Conservation (phyloP, 2,888 invertebrate genomes). For the Netelia virgata region DNA sequence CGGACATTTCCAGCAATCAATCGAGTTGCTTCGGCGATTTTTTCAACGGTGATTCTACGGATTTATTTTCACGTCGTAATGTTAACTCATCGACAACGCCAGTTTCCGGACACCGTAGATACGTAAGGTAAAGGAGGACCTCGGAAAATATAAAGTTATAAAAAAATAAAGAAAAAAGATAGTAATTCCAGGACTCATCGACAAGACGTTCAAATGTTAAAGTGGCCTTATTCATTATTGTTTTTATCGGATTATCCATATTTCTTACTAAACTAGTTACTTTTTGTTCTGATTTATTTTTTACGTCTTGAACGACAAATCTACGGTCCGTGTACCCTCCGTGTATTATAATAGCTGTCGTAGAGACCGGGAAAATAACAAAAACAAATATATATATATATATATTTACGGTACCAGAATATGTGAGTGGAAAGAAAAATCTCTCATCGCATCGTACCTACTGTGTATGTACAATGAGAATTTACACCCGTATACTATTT, state of each 20-base stretch:
- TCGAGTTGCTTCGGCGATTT: constrained; percentile 35
- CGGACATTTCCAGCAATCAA: constrained; percentile 13
- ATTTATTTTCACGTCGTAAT: not conserved
- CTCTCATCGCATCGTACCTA: not conserved
- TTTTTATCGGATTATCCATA: constrained; percentile 10
- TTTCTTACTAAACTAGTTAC: constrained; percentile 15
- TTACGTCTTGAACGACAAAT: constrained; percentile 7
- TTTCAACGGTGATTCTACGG: constrained; percentile 33
- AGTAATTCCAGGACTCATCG: not conserved
- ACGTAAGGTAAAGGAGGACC: constrained; percentile 2
- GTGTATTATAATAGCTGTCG: constrained; percentile 12
- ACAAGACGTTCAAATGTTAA: not conserved
- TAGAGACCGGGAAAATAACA: not conserved
- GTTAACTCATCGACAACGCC: not conserved
- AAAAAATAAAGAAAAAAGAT: constrained; percentile 24
- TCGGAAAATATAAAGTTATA: not conserved
- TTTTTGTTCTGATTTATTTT: constrained; percentile 16
- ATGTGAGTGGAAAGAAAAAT: constrained; percentile 22
- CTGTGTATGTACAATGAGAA: not conserved
- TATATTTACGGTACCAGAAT: constrained; percentile 54
- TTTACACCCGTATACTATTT: not conserved
- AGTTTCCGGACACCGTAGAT: constrained; percentile 21
- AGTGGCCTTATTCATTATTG: constrained; percentile 54
- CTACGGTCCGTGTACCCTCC: not conserved
- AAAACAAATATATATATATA: not conserved